Evolutionary conservation across 2,113 vertebrate species (phyloP), one percentile per base, ranked within the genome.

Genomic region (Antechinus stuartii): DNA sequence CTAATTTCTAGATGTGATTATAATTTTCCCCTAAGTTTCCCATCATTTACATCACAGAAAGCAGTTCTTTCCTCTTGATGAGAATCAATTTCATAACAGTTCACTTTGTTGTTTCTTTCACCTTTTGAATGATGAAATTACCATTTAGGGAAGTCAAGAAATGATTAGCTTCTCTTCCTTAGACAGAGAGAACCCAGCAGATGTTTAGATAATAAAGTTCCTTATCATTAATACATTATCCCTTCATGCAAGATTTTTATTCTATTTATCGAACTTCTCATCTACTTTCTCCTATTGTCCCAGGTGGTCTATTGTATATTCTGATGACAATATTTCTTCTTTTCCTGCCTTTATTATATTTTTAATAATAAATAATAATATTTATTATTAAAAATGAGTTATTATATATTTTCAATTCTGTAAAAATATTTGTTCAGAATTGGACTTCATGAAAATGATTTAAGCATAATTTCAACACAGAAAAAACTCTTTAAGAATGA

Each of bases 321-420:
- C 23, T 84, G 68, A 84, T 84, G 68, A 42, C n/a, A 42, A 42
- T 84, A 42, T 84, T 84, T 8, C n/a, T 42, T 42, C n/a, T 42
- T n/a, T 76, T 76, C 50, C 50, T 52, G 10, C 50, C 50, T 52
- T 52, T 52, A n/a, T n/a, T n/a, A n/a, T n/a, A n/a, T n/a, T n/a
- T n/a, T n/a, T n/a, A n/a, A n/a, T n/a, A n/a, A n/a, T n/a, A n/a
- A n/a, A n/a, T n/a, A n/a, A n/a, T n/a, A n/a, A n/a, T n/a, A n/a
- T n/a, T n/a, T n/a, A n/a, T n/a, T n/a, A n/a, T n/a, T n/a, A n/a
- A 7, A 52, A 97, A 90, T 89, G 97, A 89, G 94, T 98, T 97
- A 95, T 95, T 96, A 0, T 30, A 55, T 14, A 0, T 23, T 57
- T 95, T 76, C 91, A 96, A 96, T 35, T 93, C 91, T 96, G 49